These are phyloP conservation scores for Lasioglossum vierecki DNA, from an alignment of 2,888 invertebrate genomes.

Conservation along the genomic window DNA sequence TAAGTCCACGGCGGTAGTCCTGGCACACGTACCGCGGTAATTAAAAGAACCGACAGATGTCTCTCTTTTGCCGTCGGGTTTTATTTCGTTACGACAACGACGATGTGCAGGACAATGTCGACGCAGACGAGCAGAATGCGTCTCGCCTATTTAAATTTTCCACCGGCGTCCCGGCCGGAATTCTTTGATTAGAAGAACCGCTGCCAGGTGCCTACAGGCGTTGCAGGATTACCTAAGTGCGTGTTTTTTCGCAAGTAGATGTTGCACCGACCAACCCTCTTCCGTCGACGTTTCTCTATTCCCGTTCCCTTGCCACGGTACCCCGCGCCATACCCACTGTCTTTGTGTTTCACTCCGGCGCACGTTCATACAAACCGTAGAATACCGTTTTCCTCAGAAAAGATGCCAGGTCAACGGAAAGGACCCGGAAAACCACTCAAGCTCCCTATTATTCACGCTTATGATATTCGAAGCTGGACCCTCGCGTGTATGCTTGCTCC, in stretches of 20 bases:
- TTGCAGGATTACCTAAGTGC: constrained; percentile 42
- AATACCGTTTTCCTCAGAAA: constrained; percentile 42
- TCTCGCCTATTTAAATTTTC: constrained; percentile 82
- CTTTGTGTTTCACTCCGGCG: constrained; percentile 19
- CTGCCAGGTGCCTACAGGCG: constrained; percentile 43
- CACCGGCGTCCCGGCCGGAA: constrained; percentile 70
- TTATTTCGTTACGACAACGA: constrained; percentile 81
- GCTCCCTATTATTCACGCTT: constrained; percentile 53
- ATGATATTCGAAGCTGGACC: constrained; percentile 43
- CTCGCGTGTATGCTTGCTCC: not conserved
- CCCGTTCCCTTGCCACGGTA: not conserved
- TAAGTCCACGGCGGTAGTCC: constrained; percentile 54
- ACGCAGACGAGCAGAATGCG: constrained; percentile 68
- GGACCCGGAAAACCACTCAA: constrained; percentile 46
- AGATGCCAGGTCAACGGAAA: constrained; percentile 25
- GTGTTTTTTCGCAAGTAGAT: constrained; percentile 36
- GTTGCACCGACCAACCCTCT: not conserved
- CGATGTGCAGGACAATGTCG: constrained; percentile 58
- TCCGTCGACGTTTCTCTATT: not conserved
- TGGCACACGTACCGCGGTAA: constrained; percentile 82
- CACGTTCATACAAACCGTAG: constrained; percentile 39
- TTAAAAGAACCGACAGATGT: constrained; percentile 84
- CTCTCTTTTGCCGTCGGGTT: constrained; percentile 81
- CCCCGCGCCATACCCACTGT: not conserved
- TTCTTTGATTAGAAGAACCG: constrained; percentile 82